Conservation (phyloP, 1,140 invertebrate genomes). For the Hetaerina americana region DNA sequence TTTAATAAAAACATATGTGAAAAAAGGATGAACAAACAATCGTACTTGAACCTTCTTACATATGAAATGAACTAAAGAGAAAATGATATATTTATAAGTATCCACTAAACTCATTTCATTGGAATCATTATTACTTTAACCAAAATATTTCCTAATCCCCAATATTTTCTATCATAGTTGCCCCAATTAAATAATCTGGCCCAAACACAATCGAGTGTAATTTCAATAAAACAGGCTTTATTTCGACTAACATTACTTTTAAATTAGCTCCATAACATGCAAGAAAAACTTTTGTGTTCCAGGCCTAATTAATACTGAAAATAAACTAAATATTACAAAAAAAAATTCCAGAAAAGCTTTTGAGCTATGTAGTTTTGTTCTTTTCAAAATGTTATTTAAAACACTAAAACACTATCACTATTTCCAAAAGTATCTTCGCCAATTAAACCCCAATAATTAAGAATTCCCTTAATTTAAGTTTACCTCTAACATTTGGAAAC, state of each 20-base stretch:
- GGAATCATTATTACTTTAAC: background rate
- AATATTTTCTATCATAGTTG: too few relatives aligned
- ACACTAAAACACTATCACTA: background rate
- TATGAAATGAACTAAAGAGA: background rate
- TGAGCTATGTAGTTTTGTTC: background rate
- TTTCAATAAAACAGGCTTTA: too few relatives aligned
- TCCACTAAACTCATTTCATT: background rate
- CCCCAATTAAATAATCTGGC: too few relatives aligned
- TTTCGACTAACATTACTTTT: too few relatives aligned
- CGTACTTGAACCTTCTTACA: background rate
- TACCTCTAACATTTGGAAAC: background rate
- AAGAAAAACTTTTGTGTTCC: background rate
- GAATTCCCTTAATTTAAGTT: background rate
- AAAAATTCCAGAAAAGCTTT: background rate
- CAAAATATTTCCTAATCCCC: too few relatives aligned
- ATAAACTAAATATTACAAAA: background rate
- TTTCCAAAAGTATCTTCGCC: background rate
- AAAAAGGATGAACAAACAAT: background rate
- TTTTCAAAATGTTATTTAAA: background rate
- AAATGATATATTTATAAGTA: background rate
- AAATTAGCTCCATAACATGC: background rate
- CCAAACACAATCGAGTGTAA: too few relatives aligned
- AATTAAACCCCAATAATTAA: background rate
- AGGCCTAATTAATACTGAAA: background rate
- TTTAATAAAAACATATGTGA: background rate